Conservation (phyloP, 2,113 vertebrate genomes). For the Micromys minutus region DNA sequence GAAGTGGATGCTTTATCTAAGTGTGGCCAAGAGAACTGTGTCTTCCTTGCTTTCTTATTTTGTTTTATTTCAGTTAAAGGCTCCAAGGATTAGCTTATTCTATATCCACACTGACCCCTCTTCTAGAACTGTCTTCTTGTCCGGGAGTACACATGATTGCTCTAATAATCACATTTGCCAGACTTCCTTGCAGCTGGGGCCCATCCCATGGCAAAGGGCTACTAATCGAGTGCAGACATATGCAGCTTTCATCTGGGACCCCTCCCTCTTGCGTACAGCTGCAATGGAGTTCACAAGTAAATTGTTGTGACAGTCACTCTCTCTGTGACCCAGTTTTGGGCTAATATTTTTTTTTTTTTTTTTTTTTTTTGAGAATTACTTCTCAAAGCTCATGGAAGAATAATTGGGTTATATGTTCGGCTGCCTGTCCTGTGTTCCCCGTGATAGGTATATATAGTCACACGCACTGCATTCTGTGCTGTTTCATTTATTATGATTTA, state of each 20-base stretch:
- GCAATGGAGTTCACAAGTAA: not conserved
- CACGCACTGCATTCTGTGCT: not conserved
- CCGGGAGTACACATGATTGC: not conserved
- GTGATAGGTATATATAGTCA: not conserved
- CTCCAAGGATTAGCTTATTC: not conserved
- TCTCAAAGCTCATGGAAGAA: not conserved
- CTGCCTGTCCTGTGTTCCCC: not conserved
- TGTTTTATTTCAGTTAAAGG: not conserved
- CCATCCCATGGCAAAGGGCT: not conserved
- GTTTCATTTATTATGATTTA: not conserved
- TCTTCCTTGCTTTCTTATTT: not conserved
- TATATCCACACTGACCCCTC: accelerated
- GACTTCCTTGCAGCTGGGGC: not conserved
- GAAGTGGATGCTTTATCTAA: not conserved
- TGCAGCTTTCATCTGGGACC: not conserved
- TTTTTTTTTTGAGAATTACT: conserved; percentile 37
- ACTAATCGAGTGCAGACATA: not conserved
- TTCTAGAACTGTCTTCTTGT: conserved; percentile 35
- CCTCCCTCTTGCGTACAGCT: not conserved
- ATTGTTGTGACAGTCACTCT: not conserved
- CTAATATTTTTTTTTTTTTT: too few relatives aligned
- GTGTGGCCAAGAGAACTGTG: not conserved
- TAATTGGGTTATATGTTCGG: not conserved
- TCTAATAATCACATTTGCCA: not conserved
- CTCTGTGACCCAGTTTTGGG: not conserved